Percentiles rank a stretch among this genome's conserved stretches.
These are phyloP conservation scores for Chamaetylas fuelleborni DNA, from an alignment of 2,113 vertebrate genomes.

Conservation along the genomic window DNA sequence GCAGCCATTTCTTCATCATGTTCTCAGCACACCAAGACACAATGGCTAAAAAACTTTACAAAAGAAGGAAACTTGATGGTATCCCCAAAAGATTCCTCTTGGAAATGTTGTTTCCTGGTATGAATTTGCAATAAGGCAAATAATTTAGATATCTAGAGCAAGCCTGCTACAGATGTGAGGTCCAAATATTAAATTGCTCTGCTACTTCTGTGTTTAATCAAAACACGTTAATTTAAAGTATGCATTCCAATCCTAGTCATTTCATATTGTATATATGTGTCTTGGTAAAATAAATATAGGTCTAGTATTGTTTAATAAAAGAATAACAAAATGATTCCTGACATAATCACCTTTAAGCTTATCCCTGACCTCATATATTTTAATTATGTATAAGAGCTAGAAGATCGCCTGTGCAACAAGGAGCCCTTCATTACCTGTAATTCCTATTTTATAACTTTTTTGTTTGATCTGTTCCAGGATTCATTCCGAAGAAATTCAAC, in stretches of 20 bases:
- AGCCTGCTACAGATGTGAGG: background rate
- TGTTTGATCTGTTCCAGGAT: conserved; percentile 79
- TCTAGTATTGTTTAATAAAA: conserved; percentile 17
- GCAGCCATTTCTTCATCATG: accelerated
- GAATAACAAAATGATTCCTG: conserved; percentile 44
- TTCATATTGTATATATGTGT: conserved; percentile 5
- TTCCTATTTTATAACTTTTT: conserved; percentile 80
- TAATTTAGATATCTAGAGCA: background rate
- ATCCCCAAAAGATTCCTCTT: background rate
- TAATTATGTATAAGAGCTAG: conserved; percentile 60
- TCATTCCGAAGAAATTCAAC: conserved; percentile 75
- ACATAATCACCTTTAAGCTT: conserved; percentile 50
- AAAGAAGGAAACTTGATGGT: background rate
- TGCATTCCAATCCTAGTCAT: background rate
- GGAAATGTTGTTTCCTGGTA: background rate
- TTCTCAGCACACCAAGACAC: background rate
- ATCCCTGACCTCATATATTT: conserved; percentile 56
- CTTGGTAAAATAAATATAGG: conserved; percentile 31
- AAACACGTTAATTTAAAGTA: background rate
- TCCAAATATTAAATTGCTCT: conserved; percentile 5
- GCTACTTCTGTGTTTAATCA: background rate
- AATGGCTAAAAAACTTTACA: background rate
- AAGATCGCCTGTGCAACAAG: conserved; percentile 53
- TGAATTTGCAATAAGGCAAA: background rate
- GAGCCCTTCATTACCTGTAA: conserved; percentile 74